A percentile compares a stretch with the other conserved stretches of the same genome.
Evolutionary conservation across 2,888 invertebrate genomes (phyloP).

Genomic region (Lumbricus terrestris): DNA sequence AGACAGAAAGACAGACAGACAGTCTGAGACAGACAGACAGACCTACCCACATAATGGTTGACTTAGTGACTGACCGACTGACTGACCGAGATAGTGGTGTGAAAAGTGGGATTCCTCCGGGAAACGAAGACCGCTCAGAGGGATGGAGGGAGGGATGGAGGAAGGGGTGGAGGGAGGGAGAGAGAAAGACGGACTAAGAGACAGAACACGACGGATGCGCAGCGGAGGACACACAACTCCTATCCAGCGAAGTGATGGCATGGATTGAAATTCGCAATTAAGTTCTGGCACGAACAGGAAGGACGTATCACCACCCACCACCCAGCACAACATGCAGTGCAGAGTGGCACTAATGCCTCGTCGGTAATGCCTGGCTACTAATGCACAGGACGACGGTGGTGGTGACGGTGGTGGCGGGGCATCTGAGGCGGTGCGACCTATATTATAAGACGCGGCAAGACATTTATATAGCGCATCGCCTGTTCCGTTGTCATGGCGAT

Average conservation of each 20-base stretch:
- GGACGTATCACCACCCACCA: background rate
- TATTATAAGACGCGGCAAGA: background rate
- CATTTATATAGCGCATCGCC: background rate
- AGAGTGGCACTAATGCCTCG: background rate
- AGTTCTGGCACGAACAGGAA: constrained; percentile 3
- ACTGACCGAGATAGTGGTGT: background rate
- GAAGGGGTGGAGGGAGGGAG: too few relatives aligned
- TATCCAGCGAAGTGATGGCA: background rate
- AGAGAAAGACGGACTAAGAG: background rate
- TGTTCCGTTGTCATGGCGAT: background rate
- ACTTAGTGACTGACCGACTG: background rate
- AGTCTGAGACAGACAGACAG: too few relatives aligned
- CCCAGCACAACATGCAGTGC: background rate
- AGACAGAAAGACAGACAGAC: too few relatives aligned
- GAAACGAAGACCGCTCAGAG: background rate
- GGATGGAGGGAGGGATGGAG: too few relatives aligned
- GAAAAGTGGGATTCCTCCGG: background rate
- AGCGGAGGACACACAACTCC: background rate
- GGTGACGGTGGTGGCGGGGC: too few relatives aligned
- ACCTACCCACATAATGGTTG: background rate
- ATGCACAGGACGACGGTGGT: background rate
- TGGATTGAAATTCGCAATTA: constrained; percentile 3
- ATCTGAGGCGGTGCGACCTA: background rate
- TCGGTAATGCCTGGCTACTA: background rate
- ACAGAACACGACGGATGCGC: too few relatives aligned